A percentile compares a stretch with the other conserved stretches of the same genome.
These are phyloP conservation scores for Trachelus troglodyta DNA, from an alignment of 2,888 invertebrate genomes.

Conservation along the genomic window DNA sequence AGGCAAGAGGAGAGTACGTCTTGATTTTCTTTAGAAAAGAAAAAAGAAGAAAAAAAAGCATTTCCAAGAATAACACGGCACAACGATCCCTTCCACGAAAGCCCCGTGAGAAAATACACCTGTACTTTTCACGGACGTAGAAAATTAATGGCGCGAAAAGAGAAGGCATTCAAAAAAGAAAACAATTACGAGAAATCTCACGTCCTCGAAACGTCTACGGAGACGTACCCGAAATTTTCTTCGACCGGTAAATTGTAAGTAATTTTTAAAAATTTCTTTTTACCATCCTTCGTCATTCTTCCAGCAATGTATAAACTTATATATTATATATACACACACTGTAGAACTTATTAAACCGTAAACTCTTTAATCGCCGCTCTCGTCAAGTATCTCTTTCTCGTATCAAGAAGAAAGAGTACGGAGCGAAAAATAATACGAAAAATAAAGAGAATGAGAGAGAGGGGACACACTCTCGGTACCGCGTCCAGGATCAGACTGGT, in stretches of 20 bases:
- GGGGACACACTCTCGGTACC: conserved; percentile 7
- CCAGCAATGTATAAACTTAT: background rate
- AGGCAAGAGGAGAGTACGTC: background rate
- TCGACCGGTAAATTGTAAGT: too few species aligned
- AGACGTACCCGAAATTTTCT: too few species aligned
- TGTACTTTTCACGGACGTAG: background rate
- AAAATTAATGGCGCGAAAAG: background rate
- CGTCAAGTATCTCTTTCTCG: background rate
- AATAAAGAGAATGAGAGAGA: conserved; percentile 8
- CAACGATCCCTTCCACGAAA: background rate
- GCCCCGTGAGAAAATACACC: background rate
- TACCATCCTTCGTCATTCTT: background rate
- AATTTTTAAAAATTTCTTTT: background rate
- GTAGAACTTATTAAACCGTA: background rate
- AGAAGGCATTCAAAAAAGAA: conserved; percentile 1
- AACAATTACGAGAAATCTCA: background rate
- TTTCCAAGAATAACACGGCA: background rate
- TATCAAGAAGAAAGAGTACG: background rate
- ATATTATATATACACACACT: background rate
- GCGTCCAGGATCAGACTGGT: conserved; percentile 13
- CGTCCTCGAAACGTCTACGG: too few species aligned
- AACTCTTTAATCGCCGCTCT: background rate
- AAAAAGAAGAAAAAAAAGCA: background rate
- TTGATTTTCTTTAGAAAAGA: background rate
- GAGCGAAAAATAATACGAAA: conserved; percentile 12